Evolutionary conservation across 2,797 vertebrate genomes (phyloP).

Genomic region (Mycteria americana): DNA sequence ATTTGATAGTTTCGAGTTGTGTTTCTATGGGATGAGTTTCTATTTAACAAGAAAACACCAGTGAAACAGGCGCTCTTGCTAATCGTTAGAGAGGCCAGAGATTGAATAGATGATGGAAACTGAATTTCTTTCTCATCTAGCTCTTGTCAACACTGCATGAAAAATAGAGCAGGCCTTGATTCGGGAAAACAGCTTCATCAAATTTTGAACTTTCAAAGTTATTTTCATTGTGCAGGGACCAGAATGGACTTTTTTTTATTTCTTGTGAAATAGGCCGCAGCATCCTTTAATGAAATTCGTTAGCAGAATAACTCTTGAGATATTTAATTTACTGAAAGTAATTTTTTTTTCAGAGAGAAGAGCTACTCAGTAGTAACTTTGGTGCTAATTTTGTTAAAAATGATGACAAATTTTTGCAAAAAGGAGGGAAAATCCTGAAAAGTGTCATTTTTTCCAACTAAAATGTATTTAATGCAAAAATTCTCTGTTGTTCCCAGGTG

Average conservation of each 20-base stretch:
- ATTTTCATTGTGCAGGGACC: constrained; percentile 10
- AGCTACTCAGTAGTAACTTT: not conserved
- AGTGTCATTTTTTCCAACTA: not conserved
- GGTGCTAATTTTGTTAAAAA: not conserved
- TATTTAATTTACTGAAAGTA: not conserved
- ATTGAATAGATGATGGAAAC: constrained; percentile 35
- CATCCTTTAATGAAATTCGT: not conserved
- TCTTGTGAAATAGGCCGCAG: constrained; percentile 7
- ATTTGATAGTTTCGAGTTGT: not conserved
- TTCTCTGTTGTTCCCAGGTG: not conserved
- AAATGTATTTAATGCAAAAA: not conserved
- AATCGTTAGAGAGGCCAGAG: not conserved
- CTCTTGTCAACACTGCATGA: not conserved
- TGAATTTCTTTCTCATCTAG: constrained; percentile 43
- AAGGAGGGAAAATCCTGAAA: not conserved
- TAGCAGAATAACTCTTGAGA: not conserved
- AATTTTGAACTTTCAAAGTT: constrained; percentile 5
- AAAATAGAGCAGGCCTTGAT: constrained; percentile 31
- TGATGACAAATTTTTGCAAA: not conserved
- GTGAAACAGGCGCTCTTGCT: not conserved
- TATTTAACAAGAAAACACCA: constrained; percentile 11
- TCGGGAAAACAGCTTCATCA: not conserved
- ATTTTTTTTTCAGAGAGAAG: not conserved
- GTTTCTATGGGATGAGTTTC: constrained; percentile 4
- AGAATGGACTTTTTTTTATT: not conserved